Evolutionary conservation across 37 sponge, comb jelly and placozoan genomes (phyloP), one percentile per base, ranked within the genome.

Genomic region (Ianthella basta): DNA sequence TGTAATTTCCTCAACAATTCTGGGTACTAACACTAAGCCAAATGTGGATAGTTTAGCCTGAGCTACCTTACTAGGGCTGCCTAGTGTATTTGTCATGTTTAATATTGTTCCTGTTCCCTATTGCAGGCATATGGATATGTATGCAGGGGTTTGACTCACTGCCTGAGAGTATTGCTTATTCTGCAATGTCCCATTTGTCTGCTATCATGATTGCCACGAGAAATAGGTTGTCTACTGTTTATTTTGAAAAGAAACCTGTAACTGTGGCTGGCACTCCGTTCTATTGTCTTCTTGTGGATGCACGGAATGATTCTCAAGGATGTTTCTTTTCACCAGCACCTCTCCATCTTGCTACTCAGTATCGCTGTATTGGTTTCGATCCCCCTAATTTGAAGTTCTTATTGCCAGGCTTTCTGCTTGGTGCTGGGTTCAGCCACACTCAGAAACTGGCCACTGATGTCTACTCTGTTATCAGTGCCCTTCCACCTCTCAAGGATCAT

Each of bases 101-200:
- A 13, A 12, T 61, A 61, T 61, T 61, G 63, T 61, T n/a, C n/a
- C n/a, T 27, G n/a, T 61, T 25, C 27, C 10, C 63, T 69, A 35
- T 50, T 41, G 25, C 25, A 75, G 78, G 78, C 38, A 13, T 24
- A 3, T 75, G 78, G 78, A 32, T 75, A 10, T 75, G 37, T 50
- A 24, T 40, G 37, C 44, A 75, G 4, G 78, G 54, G 5, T 36
- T 75, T 75, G 53, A 36, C 25, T 40, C 24, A 32, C 54, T 75
- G 23, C 21, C 16, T 0, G 16, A 19, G 37, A 24, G 40, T 19
- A 44, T 75, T 16, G 37, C 41, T 36, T n/a, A 36, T 19, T 40
- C 78, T 24, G 40, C 54, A 39, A 2, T 75, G 54, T 36, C 16
- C 53, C 24, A 39, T 40, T 41, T 75, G 24, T 44, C 14, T 14